Evolutionary conservation across 2,797 vertebrate genomes (phyloP).

Genomic region (Muscicapa striata): DNA sequence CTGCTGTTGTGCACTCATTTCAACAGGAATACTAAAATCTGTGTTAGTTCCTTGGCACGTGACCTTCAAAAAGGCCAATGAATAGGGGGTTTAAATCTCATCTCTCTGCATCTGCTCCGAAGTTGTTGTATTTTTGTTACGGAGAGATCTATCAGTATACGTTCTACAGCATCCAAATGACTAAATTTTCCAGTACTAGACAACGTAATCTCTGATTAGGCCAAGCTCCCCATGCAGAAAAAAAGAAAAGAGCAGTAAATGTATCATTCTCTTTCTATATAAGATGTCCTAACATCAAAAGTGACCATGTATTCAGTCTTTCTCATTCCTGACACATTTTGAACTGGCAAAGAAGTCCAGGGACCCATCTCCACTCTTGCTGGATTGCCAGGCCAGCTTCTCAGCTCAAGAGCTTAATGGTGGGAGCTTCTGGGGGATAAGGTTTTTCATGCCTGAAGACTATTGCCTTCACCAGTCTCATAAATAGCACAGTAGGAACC

Average conservation of each 20-base stretch:
- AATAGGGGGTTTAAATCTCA: neutral
- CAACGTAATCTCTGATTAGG: neutral
- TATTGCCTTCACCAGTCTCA: neutral
- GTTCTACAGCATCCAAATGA: neutral
- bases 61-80: neutral
- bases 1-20: neutral
- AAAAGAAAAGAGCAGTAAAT: neutral
- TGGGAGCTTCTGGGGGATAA: neutral
- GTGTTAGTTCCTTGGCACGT: neutral
- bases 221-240: neutral
- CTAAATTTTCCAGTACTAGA: neutral
- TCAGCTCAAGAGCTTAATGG: neutral
- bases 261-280: neutral
- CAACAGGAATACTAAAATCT: neutral
- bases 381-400: neutral
- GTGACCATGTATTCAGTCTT: neutral
- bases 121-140: neutral
- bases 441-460: neutral
- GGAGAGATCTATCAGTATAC: neutral
- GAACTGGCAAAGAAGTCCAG: neutral
- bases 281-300: neutral
- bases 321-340: neutral
- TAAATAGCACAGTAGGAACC: slow-evolving; percentile 8
- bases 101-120: neutral
- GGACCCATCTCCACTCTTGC: neutral